Evolutionary conservation across 2,888 invertebrate genomes (phyloP), one percentile per base, ranked within the genome.

Genomic region (Ypsolopha scabrella): DNA sequence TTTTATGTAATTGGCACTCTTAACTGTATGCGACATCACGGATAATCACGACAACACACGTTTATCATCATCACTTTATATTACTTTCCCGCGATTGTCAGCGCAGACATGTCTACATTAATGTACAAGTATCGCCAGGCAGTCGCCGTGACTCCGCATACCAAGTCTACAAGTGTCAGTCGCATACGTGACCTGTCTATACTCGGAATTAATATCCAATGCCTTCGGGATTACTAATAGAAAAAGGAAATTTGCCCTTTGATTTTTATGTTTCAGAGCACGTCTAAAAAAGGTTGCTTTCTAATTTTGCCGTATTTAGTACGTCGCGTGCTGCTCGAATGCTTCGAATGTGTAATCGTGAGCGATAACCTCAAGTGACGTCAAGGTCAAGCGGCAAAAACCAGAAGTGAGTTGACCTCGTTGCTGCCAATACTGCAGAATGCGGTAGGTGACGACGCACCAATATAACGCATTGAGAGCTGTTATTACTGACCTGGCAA

Each of bases 211-310:
- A 24, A 24, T 24, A 24, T 24, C 24, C 2, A 24, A 24, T 24
- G 24, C 24, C 24, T 24, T 24, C 24, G 24, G 24, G 24, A 24
- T 24, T 24, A 24, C 24, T 43, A 43, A 13, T 24, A 14, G 24
- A 43, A 43, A 43, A 43, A 43, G 14, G 14, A 43, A 43, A 43
- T 24, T 24, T 6, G 7, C 39, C 9, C 8, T 38, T 10, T 39
- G 39, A 39, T 10, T 44, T 44, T 44, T 33, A 9, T 44, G 14
- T 13, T 69, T 72, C 80, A 53, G 64, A 68, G 70, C 82, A 82
- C 80, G 80, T 71, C 53, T 65, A 70, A 79, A 79, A 74, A 75
- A 75, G 75, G 61, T 59, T 68, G 64, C 82, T 83, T 82, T 83
- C 83, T 78, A 74, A 67, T 67, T 63, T n/a, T n/a, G n/a, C n/a